Conservation (phyloP, 2,113 vertebrate species). For the Uria aalge region DNA sequence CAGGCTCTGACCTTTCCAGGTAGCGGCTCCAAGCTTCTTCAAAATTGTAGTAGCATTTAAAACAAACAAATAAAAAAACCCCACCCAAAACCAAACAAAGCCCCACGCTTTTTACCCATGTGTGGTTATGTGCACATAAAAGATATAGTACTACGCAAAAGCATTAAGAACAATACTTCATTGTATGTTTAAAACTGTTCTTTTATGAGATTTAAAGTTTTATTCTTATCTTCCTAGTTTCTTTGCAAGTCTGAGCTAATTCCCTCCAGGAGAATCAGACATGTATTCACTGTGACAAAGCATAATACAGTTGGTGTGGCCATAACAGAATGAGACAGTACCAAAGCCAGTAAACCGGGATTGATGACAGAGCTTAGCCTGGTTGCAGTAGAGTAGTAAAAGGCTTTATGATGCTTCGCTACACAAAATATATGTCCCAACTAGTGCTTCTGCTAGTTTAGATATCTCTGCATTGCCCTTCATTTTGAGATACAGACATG, state of each 20-base stretch:
- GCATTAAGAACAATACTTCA: not conserved
- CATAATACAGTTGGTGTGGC: not conserved
- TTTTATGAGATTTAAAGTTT: not conserved
- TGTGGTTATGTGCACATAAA: not conserved
- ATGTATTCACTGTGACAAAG: not conserved
- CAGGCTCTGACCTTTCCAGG: not conserved
- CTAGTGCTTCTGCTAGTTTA: not conserved
- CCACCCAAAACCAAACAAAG: not conserved
- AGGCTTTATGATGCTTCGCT: not conserved
- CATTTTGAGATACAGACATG: not conserved
- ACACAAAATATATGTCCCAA: not conserved
- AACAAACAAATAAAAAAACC: not conserved
- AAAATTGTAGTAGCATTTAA: not conserved
- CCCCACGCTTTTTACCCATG: accelerated
- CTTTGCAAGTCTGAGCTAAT: not conserved
- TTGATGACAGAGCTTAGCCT: not conserved
- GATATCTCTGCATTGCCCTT: not conserved
- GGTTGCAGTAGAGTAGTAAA: not conserved
- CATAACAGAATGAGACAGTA: not conserved
- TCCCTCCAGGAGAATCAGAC: not conserved
- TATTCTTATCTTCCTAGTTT: not conserved
- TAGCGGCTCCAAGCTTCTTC: not conserved
- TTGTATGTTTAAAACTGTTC: not conserved
- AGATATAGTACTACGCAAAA: not conserved
- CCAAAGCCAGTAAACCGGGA: not conserved